Evolutionary conservation across 2,797 vertebrate genomes (phyloP).

Genomic region (Sylvilagus floridanus): DNA sequence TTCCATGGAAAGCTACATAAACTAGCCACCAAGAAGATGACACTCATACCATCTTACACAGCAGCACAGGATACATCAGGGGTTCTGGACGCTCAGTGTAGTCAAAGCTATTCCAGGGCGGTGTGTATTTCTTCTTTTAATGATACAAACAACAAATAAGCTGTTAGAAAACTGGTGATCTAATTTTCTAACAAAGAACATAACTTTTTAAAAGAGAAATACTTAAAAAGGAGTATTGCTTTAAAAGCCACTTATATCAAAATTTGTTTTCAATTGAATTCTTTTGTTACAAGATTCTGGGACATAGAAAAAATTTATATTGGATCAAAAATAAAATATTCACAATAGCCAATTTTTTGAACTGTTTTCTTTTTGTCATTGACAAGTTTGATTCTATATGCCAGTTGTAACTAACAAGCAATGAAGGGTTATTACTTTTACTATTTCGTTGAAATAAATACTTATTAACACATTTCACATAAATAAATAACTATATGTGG

Average conservation of each 20-base stretch:
- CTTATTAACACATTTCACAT: background rate
- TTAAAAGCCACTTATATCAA: background rate
- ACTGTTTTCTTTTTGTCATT: background rate
- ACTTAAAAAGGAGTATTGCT: background rate
- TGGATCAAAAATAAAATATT: constrained; percentile 3
- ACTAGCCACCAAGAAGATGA: constrained; percentile 94
- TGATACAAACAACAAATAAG: no score
- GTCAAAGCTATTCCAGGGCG: constrained; percentile 92
- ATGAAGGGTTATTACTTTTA: background rate
- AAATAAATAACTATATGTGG: background rate
- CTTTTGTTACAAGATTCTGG: background rate
- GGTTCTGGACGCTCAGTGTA: constrained; percentile 90
- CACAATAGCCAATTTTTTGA: background rate
- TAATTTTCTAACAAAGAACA: background rate
- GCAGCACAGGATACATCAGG: constrained; percentile 92
- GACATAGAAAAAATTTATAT: background rate
- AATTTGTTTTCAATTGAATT: background rate
- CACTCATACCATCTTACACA: constrained; percentile 93
- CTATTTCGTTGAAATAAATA: background rate
- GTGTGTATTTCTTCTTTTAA: constrained; percentile 90
- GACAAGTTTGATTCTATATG: background rate
- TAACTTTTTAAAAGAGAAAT: background rate
- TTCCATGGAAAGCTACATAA: constrained; percentile 94
- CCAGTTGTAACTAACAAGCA: background rate
- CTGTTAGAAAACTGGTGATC: no score